These are phyloP conservation scores for Heterohyrax brucei DNA, from an alignment of 2,797 vertebrate genomes.

Conservation along the genomic window DNA sequence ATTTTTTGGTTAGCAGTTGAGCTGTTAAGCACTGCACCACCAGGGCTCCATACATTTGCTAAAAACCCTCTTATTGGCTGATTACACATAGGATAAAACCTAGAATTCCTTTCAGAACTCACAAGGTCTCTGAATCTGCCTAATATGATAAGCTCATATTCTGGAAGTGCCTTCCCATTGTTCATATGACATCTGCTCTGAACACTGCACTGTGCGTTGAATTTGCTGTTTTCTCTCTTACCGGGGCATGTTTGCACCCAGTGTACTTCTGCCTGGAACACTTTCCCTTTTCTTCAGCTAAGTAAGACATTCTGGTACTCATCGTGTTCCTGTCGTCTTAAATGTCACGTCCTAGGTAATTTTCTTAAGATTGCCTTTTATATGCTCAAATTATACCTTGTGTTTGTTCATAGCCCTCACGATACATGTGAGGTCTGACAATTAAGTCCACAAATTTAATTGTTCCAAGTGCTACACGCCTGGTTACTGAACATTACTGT, in stretches of 20 bases:
- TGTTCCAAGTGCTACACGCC: too few relatives aligned
- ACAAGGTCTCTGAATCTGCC: neutral
- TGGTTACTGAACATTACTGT: too few relatives aligned
- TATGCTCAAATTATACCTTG: neutral
- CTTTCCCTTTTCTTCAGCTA: constrained; percentile 1
- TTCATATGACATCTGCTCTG: neutral
- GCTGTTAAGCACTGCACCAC: too few relatives aligned
- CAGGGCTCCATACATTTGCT: neutral
- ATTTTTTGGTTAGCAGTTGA: too few relatives aligned
- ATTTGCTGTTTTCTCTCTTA: neutral
- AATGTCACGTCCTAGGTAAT: neutral
- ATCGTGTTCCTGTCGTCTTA: neutral
- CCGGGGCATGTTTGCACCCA: neutral
- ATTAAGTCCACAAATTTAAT: too few relatives aligned
- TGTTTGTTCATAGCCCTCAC: neutral
- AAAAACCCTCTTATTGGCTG: neutral
- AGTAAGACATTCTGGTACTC: neutral
- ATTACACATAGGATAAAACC: neutral
- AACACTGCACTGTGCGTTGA: neutral
- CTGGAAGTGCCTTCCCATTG: neutral
- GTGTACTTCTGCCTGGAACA: neutral
- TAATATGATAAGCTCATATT: neutral
- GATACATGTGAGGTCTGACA: neutral
- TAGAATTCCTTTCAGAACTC: constrained; percentile 1
- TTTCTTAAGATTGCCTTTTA: neutral